These are phyloP conservation scores for Sclerodermus sp. DNA, from an alignment of 2,888 invertebrate genomes.

Conservation along the genomic window DNA sequence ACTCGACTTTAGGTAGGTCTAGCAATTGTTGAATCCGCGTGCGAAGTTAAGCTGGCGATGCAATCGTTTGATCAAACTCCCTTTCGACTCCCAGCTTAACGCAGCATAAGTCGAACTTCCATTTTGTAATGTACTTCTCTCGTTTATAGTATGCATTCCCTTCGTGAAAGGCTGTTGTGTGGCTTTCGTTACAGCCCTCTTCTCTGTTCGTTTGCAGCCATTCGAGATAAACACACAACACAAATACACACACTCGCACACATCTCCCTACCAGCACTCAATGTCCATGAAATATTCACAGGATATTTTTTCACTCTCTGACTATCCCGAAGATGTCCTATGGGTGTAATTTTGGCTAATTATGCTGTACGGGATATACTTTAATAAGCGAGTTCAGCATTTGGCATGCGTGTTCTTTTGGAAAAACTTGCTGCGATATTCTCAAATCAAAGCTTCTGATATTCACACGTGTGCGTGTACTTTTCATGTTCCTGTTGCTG, in stretches of 20 bases:
- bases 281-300: no score
- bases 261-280: no score
- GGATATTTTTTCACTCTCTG: no score
- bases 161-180: slow-evolving; percentile 46
- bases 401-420: no score
- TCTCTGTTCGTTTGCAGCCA: slow-evolving; percentile 11
- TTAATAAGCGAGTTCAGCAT: no score
- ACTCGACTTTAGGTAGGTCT: slow-evolving; percentile 42
- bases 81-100: slow-evolving; percentile 13
- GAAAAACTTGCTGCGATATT: no score
- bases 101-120: slow-evolving; percentile 26
- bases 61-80: slow-evolving; percentile 12
- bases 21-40: slow-evolving; percentile 39
- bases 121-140: slow-evolving; percentile 31
- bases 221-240: no score
- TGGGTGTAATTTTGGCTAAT: background rate
- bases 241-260: no score
- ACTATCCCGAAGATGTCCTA: background rate
- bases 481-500: no score
- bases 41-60: slow-evolving; percentile 24
- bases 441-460: no score
- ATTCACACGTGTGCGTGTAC: no score
- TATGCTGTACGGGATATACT: no score
- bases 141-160: slow-evolving; percentile 46
- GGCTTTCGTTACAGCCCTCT: slow-evolving; percentile 10